phyloP scores from a whole-genome alignment of 2,797 vertebrate genomes.

The Dromococcyx pavoninus region DNA sequence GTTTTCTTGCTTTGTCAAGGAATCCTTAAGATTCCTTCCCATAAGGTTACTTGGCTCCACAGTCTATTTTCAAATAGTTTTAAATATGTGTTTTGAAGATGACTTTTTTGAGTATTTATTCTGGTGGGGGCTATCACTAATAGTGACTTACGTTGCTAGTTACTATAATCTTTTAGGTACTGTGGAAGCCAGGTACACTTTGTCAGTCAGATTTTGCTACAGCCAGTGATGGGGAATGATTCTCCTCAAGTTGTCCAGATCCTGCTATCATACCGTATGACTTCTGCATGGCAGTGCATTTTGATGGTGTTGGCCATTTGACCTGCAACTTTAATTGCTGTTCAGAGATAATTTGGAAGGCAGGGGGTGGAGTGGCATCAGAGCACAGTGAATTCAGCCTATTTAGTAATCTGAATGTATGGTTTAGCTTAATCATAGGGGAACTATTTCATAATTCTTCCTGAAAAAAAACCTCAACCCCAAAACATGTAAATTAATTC shows the following conservation, averaged over 20 bases:
- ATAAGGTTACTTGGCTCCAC: neutral
- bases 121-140: neutral
- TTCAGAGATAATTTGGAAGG: neutral
- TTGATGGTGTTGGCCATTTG: neutral
- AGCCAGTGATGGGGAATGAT: neutral
- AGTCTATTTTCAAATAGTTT: neutral
- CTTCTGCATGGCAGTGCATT: neutral
- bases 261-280: neutral
- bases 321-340: neutral
- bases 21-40: neutral
- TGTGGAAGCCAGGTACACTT: accelerated
- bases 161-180: neutral
- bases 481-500: neutral
- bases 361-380: neutral
- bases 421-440: neutral
- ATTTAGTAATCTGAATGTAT: neutral
- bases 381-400: neutral
- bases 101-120: neutral
- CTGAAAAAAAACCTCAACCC: neutral
- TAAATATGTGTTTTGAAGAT: neutral
- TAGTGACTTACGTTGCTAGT: neutral
- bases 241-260: neutral
- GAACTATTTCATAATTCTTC: neutral
- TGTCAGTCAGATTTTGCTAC: neutral
- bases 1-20: neutral